These are phyloP conservation scores for Cricetomys ansorgei DNA, from an alignment of 2,113 vertebrate genomes.

Conservation along the genomic window DNA sequence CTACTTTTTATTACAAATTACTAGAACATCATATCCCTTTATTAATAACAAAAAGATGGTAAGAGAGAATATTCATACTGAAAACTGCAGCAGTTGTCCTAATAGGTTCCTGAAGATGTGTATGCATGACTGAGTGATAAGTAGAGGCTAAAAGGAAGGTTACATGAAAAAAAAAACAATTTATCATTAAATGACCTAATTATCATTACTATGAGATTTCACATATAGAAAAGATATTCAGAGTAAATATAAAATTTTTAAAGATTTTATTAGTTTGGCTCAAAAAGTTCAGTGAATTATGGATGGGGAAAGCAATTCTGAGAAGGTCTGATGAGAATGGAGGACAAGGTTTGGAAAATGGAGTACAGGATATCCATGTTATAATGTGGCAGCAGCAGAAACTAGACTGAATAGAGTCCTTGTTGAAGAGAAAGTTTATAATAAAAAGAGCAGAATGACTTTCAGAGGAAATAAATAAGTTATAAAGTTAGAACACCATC, in stretches of 20 bases:
- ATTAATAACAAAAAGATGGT: not conserved
- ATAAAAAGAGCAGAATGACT: not conserved
- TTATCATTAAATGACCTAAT: not conserved
- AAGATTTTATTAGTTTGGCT: not conserved
- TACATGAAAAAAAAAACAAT: not conserved
- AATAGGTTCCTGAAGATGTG: too few species aligned
- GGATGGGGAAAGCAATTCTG: not conserved
- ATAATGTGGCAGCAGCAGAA: too few species aligned
- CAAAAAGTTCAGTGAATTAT: not conserved
- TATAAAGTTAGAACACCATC: not conserved
- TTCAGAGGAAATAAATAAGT: not conserved
- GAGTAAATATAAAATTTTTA: not conserved
- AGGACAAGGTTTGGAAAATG: not conserved
- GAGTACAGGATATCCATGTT: not conserved
- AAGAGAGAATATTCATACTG: not conserved
- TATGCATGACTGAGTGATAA: not conserved
- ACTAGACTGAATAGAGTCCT: not conserved
- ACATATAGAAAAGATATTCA: not conserved
- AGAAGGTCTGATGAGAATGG: not conserved
- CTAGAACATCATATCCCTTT: not conserved
- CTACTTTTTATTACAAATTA: not conserved
- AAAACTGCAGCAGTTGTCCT: not conserved
- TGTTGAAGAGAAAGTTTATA: not conserved
- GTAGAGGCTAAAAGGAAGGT: not conserved
- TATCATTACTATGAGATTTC: not conserved